Evolutionary conservation across 2,113 vertebrate genomes (phyloP), one percentile per base, ranked within the genome.

Genomic region (Pituophis catenifer): DNA sequence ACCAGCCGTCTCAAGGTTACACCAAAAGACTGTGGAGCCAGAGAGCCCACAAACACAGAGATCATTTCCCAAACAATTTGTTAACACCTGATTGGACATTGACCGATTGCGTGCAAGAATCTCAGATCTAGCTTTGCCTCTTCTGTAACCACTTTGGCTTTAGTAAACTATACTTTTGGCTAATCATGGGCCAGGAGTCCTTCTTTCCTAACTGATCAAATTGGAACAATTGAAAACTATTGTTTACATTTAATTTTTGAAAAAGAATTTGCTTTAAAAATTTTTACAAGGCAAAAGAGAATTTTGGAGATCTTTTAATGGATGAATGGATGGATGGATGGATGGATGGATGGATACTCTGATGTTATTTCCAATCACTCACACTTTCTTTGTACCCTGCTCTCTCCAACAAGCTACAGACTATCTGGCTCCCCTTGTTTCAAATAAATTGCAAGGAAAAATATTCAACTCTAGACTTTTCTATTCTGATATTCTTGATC

Each of bases 21-120:
- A n/a, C 29, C 26, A n/a, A 65, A 65, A n/a, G 11, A 65, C 13
- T n/a, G 26, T 1, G 1, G 59, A 65, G 10, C 26, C 57, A 59
- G 57, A 0, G 7, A 59, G 21, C 2, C 0, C 7, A 0, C 1
- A 1, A 59, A 59, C 23, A 9, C 58, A 24, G 26, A 26, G 62
- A 65, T 11, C 4, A 3, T 62, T 65, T 12, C 62, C 11, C 29
- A 29, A 65, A 65, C 62, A 65, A 65, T 65, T 65, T 65, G 62
- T 65, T 65, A n/a, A n/a, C 62, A 65, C 3, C 4, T 65, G 10
- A 65, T 5, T 65, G 59, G 59, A 65, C 26, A 65, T n/a, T 13
- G 62, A n/a, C 62, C n/a, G 62, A 65, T 65, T 65, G 59, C 10
- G 0, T 11, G 3, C 3, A 3, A 65, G 29, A 65, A 65, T 65